These are phyloP conservation scores for Champsocephalus gunnari DNA, from an alignment of 2,797 vertebrate species.

Conservation along the genomic window DNA sequence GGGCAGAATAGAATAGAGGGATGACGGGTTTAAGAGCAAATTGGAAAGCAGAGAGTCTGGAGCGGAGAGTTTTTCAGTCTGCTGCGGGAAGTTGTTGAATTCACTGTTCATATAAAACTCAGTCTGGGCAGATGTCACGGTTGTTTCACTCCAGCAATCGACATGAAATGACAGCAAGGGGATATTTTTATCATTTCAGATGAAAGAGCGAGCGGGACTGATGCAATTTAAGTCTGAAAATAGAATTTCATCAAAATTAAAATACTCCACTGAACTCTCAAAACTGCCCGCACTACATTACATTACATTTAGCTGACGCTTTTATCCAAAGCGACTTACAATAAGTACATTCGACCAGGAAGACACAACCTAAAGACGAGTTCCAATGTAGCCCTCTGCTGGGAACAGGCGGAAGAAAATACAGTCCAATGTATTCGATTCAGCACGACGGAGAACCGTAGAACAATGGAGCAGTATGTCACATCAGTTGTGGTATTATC, in stretches of 20 bases:
- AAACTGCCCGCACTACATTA: conserved; percentile 23
- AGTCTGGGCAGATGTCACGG: conserved; percentile 40
- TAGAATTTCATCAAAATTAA: conserved; percentile 37
- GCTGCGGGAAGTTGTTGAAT: conserved; percentile 57
- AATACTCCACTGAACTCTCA: conserved; percentile 41
- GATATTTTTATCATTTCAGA: conserved; percentile 40
- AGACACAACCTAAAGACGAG: conserved; percentile 7
- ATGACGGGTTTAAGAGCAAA: conserved; percentile 65
- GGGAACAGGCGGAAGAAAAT: conserved; percentile 43
- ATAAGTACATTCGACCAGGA: too few species aligned
- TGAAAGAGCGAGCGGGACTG: conserved; percentile 15
- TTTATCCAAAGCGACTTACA: too few species aligned
- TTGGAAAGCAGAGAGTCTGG: conserved; percentile 49
- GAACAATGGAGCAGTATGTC: conserved; percentile 40
- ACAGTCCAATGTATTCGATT: conserved; percentile 44
- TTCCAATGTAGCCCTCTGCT: conserved; percentile 60
- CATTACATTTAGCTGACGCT: too few species aligned
- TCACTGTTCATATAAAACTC: conserved; percentile 58
- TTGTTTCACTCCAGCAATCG: conserved; percentile 29
- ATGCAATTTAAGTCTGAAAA: conserved; percentile 34
- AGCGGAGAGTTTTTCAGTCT: conserved; percentile 24
- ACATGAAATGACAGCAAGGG: conserved; percentile 29
- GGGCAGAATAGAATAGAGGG: conserved; percentile 29
- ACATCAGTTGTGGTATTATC: conserved; percentile 48
- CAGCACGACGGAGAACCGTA: conserved; percentile 40